Percentiles rank a stretch among this genome's conserved stretches.
Evolutionary conservation across 2,113 vertebrate species (phyloP).

Genomic region (Chaetura pelagica): DNA sequence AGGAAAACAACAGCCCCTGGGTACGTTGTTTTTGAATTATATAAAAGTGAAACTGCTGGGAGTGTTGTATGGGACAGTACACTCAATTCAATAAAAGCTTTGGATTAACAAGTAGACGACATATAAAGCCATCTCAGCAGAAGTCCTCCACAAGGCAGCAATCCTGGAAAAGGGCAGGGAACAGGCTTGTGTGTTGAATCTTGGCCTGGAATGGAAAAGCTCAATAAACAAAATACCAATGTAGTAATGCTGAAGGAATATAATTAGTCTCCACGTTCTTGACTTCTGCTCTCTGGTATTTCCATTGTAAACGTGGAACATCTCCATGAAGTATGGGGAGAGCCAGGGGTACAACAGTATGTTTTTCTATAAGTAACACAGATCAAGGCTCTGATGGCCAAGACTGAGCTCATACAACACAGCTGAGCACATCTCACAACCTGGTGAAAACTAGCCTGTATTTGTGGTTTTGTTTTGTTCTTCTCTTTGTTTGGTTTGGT

Average conservation of each 20-base stretch:
- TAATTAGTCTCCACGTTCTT: background rate
- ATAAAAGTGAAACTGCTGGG: background rate
- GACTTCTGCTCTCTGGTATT: slow-evolving; percentile 4
- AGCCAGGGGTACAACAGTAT: accelerated
- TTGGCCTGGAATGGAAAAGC: background rate
- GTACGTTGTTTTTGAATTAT: background rate
- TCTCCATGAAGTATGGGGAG: background rate
- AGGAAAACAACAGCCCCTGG: background rate
- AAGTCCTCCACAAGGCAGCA: background rate
- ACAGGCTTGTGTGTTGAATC: background rate
- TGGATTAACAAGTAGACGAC: background rate
- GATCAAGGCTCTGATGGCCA: background rate
- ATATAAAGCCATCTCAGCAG: background rate
- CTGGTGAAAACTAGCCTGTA: background rate
- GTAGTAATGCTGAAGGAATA: background rate
- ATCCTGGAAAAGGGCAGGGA: background rate
- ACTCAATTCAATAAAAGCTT: background rate
- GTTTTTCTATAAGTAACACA: background rate
- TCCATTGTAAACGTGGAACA: background rate
- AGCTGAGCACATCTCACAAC: background rate
- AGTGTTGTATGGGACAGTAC: background rate
- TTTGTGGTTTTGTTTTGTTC: too few species aligned
- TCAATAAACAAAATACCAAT: slow-evolving; percentile 35
- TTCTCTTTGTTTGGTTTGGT: too few species aligned
- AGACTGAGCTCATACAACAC: background rate